phyloP scores from a whole-genome alignment of 2,888 invertebrate genomes.

The Eupithecia pulchellata region DNA sequence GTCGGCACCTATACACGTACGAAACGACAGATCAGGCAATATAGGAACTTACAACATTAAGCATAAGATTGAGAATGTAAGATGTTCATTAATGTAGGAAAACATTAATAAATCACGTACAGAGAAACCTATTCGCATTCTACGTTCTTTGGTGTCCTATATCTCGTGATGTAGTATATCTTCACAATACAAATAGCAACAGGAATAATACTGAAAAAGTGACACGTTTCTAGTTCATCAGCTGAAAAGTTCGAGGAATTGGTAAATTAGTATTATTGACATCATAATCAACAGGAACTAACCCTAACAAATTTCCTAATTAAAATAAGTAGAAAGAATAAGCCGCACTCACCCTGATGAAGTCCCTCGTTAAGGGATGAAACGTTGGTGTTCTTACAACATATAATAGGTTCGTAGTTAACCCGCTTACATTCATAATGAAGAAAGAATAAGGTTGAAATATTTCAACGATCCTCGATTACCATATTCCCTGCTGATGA shows the following conservation, averaged over 20 bases:
- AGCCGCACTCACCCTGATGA: too few relatives aligned
- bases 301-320: background rate
- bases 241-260: background rate
- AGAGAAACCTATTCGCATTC: conserved; percentile 23
- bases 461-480: background rate
- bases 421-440: too few relatives aligned
- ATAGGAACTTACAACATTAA: conserved; percentile 16
- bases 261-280: background rate
- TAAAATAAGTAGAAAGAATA: background rate
- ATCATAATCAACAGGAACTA: background rate
- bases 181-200: background rate
- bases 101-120: conserved; percentile 43
- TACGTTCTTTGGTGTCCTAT: conserved; percentile 27
- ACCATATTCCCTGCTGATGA: background rate
- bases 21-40: conserved; percentile 9
- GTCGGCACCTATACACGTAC: conserved; percentile 23
- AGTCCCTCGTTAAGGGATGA: too few relatives aligned
- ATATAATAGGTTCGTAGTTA: too few relatives aligned
- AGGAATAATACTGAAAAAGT: conserved; percentile 4
- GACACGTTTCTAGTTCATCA: background rate
- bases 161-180: too few relatives aligned
- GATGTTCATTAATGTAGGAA: conserved; percentile 34
- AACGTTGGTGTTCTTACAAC: too few relatives aligned
- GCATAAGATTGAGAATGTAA: conserved; percentile 27
- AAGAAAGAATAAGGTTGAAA: background rate